Base-by-base conservation (phyloP, 2,113 vertebrate genomes). In the Proteles cristata region DNA sequence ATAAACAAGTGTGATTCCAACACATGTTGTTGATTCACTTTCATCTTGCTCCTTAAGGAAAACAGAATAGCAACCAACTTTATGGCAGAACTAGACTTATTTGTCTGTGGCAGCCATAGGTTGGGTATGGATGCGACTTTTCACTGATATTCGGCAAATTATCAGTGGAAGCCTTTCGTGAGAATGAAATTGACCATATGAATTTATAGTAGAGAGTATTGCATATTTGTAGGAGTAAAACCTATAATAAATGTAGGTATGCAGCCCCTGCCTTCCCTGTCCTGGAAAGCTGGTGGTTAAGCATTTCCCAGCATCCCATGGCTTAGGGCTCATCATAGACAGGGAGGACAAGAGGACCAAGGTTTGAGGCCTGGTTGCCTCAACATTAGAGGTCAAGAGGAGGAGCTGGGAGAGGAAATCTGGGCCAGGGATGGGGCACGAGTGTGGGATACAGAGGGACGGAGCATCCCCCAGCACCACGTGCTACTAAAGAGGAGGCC, bases 381-480 rank as follows among this genome's bases (percentile, higher is more conserved):
- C 14, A 1, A 4, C 10, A 4, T 39, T 9, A 35, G 71, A 26
- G 61, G 5, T 19, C 76, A 35, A 3, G 2, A 48, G 23, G 21
- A 79, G 28, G 48, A 43, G 16, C 81, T 39, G 11, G 39, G 31
- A 31, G 10, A 48, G 28, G 23, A 53, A 33, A 53, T 0, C 4
- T 25, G 35, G 16, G 50, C 35, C 89, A 87, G 58, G 2, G 26
- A 6, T 19, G 4, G 10, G 43, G 17, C 77, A 69, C 3, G 11
- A 26, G 23, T 8, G n/a, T 43, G 2, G 28, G n/a, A 31, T 1
- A 4, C 17, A 33, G 23, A 19, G 9, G 53, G 35, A 43, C 0
- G 4, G 33, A n/a, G 48, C 15, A 84, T n/a, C 58, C 1, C 3
- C 53, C 0, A 2, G 85, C 73, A 45, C 25, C 53, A 35, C 0